phyloP scores from a whole-genome alignment of 1,140 invertebrate species.

The Pentalonia nigronervosa region DNA sequence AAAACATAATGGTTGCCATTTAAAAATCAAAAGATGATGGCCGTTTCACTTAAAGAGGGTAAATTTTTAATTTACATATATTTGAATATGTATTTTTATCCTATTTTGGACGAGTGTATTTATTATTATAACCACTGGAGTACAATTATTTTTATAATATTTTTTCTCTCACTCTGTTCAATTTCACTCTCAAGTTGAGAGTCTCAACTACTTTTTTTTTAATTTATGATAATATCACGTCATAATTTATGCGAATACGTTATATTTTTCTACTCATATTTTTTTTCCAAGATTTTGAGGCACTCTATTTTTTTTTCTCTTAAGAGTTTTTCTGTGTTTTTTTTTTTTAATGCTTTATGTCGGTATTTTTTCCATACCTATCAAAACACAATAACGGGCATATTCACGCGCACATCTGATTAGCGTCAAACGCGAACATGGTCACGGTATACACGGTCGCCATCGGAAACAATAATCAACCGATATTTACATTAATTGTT shows the following conservation, averaged over 20 bases:
- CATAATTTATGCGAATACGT: conserved; percentile 15
- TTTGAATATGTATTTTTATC: conserved; percentile 23
- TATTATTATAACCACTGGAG: neutral
- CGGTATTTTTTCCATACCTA: neutral
- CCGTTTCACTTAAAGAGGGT: neutral
- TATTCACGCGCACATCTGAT: neutral
- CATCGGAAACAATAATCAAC: neutral
- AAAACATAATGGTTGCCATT: neutral
- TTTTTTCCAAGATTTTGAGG: neutral
- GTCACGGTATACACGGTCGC: too few species aligned
- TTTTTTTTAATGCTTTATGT: neutral
- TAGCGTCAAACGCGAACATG: neutral
- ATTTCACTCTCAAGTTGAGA: too few species aligned
- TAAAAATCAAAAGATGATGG: neutral
- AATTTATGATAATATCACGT: neutral
- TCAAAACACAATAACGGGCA: neutral
- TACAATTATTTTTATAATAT: conserved; percentile 1
- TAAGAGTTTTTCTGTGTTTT: neutral
- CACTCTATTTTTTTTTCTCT: neutral
- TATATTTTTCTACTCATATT: neutral
- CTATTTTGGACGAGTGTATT: neutral
- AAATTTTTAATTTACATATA: neutral
- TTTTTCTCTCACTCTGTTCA: neutral
- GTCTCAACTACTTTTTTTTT: neutral
- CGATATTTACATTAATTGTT: neutral